These are phyloP conservation scores for Cichladusa arquata DNA, from an alignment of 2,113 vertebrate genomes.

Conservation along the genomic window DNA sequence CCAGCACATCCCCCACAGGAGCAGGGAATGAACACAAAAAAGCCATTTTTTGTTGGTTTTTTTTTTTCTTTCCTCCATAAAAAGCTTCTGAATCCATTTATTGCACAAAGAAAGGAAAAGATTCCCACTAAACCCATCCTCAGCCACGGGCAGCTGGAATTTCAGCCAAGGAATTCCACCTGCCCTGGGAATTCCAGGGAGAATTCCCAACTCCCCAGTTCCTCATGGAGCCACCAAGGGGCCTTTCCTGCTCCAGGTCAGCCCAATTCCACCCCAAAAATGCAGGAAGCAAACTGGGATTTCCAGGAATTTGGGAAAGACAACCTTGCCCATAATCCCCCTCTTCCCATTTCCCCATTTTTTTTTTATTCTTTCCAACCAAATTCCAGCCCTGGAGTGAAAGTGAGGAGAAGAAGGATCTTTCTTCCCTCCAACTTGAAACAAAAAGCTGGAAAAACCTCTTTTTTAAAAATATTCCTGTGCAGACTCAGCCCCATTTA, in stretches of 20 bases:
- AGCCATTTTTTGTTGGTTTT: rapidly evolving
- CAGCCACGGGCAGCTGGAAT: neutral
- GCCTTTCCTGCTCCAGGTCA: neutral
- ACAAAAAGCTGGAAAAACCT: conserved; percentile 16
- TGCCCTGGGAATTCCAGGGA: neutral
- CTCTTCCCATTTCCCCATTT: neutral
- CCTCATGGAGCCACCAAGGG: neutral
- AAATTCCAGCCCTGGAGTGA: neutral
- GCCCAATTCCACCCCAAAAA: neutral
- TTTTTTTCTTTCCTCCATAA: neutral
- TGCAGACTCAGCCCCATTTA: neutral
- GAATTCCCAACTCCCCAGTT: neutral
- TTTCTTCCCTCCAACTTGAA: neutral
- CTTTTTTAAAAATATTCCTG: neutral
- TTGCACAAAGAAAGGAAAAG: conserved; percentile 35
- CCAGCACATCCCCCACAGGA: neutral
- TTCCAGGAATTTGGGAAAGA: neutral
- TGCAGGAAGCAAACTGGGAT: neutral
- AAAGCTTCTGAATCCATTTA: conserved; percentile 37
- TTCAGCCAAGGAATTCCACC: neutral
- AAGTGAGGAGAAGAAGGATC: neutral
- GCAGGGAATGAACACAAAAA: neutral
- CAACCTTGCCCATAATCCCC: neutral
- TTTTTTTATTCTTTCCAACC: neutral
- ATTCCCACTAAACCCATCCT: neutral